Evolutionary conservation across 2,797 vertebrate species (phyloP).

Genomic region (Salmo trutta): DNA sequence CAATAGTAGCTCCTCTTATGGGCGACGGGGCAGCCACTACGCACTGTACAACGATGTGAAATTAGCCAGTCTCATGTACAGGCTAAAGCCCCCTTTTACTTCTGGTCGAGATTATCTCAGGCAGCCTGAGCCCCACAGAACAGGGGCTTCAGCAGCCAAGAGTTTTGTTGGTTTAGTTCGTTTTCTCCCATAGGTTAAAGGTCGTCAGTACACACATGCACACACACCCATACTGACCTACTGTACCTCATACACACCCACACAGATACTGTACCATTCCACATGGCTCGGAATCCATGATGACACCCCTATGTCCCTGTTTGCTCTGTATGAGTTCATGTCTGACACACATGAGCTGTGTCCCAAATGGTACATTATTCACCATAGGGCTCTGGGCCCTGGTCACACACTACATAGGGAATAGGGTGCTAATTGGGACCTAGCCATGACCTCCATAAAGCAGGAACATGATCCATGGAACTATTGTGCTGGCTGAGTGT

Average conservation of each 20-base stretch:
- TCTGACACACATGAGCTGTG: not conserved
- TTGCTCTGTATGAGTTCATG: constrained; percentile 13
- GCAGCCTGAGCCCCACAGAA: not conserved
- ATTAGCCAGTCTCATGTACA: not conserved
- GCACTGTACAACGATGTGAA: not conserved
- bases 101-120: not conserved
- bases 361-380: no score
- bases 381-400: no score
- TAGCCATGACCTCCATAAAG: not conserved
- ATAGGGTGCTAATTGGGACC: not conserved
- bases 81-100: not conserved
- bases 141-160: not conserved
- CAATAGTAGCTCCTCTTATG: not conserved
- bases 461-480: not conserved
- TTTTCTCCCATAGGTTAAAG: not conserved
- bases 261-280: not conserved
- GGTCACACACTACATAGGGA: not conserved
- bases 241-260: not conserved
- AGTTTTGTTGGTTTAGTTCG: not conserved
- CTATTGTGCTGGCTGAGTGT: not conserved
- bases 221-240: not conserved
- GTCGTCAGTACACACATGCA: not conserved
- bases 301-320: not conserved
- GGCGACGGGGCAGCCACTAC: not conserved
- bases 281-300: not conserved